A percentile compares a stretch with the other conserved stretches of the same genome.
phyloP scores from a whole-genome alignment of 2,113 vertebrate genomes.

The Ifrita kowaldi region DNA sequence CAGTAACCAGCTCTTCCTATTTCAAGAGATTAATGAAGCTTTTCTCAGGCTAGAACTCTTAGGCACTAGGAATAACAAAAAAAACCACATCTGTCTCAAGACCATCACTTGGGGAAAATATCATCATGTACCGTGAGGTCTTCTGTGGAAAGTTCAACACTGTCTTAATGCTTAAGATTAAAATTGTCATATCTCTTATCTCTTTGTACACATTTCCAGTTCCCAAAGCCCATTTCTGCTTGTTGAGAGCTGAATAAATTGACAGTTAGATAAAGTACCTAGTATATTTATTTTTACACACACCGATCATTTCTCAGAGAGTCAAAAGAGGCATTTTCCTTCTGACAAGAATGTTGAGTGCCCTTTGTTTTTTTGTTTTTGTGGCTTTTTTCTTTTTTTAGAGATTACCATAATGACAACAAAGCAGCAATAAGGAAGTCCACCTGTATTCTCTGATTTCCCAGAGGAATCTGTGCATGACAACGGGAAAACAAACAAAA shows the following conservation, averaged over 20 bases:
- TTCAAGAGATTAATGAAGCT: background rate
- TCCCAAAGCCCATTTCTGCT: background rate
- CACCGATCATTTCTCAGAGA: background rate
- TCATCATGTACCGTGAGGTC: background rate
- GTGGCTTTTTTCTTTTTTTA: background rate
- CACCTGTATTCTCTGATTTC: constrained; percentile 10
- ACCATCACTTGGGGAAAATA: background rate
- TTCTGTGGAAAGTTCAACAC: background rate
- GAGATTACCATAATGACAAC: background rate
- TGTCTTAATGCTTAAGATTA: background rate
- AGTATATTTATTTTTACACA: background rate
- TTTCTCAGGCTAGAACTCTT: background rate
- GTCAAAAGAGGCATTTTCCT: background rate
- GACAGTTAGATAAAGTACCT: background rate
- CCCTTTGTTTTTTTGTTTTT: background rate
- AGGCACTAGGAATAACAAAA: background rate
- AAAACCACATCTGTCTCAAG: background rate
- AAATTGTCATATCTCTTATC: background rate
- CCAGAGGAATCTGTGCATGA: background rate
- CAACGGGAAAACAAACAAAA: constrained; percentile 1
- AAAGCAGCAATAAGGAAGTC: background rate
- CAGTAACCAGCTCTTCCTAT: background rate
- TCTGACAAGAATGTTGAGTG: background rate
- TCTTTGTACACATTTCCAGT: background rate
- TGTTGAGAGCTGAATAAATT: background rate